phyloP scores from a whole-genome alignment of 2,797 vertebrate genomes.

The Brotula barbata region DNA sequence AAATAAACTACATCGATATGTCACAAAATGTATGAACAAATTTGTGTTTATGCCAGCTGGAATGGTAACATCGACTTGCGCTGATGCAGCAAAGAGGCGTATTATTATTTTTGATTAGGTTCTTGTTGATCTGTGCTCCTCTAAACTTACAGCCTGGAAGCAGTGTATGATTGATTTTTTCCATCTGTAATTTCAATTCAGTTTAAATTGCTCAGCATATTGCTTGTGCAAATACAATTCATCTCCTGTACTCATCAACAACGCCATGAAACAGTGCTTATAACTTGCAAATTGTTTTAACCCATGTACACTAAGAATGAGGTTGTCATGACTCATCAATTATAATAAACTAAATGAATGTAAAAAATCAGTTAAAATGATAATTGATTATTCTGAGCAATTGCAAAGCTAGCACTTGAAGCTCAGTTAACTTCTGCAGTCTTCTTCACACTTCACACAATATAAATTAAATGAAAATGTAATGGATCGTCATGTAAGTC shows the following conservation, averaged over 20 bases:
- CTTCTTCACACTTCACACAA: too few relatives aligned
- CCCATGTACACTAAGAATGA: too few relatives aligned
- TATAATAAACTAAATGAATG: too few relatives aligned
- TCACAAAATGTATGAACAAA: conserved; percentile 29
- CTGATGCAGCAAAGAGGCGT: conserved; percentile 33
- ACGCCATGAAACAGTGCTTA: too few relatives aligned
- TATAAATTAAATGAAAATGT: too few relatives aligned
- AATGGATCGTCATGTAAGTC: too few relatives aligned
- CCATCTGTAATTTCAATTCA: conserved; percentile 9
- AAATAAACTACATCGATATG: conserved; percentile 39
- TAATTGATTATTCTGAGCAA: too few relatives aligned
- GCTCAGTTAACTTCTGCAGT: too few relatives aligned
- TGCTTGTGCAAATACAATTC: not conserved
- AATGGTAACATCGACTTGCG: conserved; percentile 15
- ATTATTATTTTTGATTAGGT: conserved; percentile 33
- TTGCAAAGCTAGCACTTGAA: too few relatives aligned
- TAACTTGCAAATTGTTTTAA: too few relatives aligned
- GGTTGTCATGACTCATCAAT: too few relatives aligned
- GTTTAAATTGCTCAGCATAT: conserved; percentile 17
- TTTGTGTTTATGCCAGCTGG: conserved; percentile 29
- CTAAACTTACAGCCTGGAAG: conserved; percentile 26
- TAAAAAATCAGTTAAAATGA: too few relatives aligned
- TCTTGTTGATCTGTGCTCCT: conserved; percentile 39
- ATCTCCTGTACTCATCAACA: conserved; percentile 6
- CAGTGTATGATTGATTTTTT: conserved; percentile 30